phyloP scores from a whole-genome alignment of 2,113 vertebrate species.

The Enhydra lutris region DNA sequence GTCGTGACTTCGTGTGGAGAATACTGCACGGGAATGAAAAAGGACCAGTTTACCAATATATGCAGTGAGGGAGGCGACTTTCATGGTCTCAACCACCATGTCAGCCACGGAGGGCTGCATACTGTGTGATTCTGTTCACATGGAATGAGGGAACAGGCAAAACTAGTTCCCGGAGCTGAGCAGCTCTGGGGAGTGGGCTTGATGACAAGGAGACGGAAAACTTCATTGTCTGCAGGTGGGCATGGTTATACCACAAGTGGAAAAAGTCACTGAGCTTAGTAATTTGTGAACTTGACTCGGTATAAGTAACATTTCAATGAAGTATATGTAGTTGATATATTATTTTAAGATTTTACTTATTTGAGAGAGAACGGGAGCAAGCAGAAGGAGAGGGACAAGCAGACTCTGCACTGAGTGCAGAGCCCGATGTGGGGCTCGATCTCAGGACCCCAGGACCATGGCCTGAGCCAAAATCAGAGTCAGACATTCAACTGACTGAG shows the following conservation, averaged over 20 bases:
- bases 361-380: neutral
- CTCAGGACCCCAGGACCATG: neutral
- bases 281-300: neutral
- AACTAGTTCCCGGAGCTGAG: neutral
- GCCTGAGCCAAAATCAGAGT: neutral
- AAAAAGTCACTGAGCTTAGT: neutral
- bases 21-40: fast-evolving
- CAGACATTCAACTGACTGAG: neutral
- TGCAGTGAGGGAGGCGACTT: fast-evolving
- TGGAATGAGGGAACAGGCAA: neutral
- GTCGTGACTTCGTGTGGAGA: fast-evolving
- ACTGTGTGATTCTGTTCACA: fast-evolving
- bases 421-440: neutral
- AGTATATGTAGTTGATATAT: neutral
- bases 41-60: fast-evolving
- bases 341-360: neutral
- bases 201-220: neutral
- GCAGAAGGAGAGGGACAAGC: neutral
- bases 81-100: neutral
- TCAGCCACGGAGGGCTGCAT: fast-evolving
- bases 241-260: too few species aligned
- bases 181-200: neutral
- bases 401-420: neutral
- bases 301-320: neutral
- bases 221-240: neutral